These are phyloP conservation scores for Penaeus chinensis DNA, from an alignment of 1,140 invertebrate species.

Conservation along the genomic window DNA sequence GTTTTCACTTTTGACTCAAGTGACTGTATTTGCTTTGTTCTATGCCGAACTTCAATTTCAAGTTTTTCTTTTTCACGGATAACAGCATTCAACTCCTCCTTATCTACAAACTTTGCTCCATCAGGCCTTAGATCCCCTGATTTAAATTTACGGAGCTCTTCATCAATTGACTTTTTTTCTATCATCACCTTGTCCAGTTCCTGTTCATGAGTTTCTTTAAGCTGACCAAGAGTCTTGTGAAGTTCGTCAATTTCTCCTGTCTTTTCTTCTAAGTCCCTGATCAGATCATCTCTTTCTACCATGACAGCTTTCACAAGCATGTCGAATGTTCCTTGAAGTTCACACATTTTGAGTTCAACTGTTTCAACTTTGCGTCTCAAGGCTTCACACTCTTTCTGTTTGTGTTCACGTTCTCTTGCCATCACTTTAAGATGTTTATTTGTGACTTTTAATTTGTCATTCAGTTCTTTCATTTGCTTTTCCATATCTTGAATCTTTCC, in stretches of 20 bases:
- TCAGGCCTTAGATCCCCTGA: constrained; percentile 40
- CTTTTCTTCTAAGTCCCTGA: constrained; percentile 63
- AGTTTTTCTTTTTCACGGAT: constrained; percentile 29
- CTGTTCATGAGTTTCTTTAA: constrained; percentile 56
- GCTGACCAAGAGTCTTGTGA: constrained; percentile 40
- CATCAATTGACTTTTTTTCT: constrained; percentile 35
- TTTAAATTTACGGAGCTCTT: constrained; percentile 38
- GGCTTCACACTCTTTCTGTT: constrained; percentile 71
- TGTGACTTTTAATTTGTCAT: constrained; percentile 65
- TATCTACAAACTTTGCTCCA: background rate
- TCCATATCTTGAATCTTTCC: constrained; percentile 70
- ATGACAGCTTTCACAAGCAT: constrained; percentile 66
- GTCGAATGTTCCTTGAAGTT: constrained; percentile 65
- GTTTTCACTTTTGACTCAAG: constrained; percentile 49
- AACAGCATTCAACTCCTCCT: constrained; percentile 18
- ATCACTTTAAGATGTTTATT: constrained; percentile 63
- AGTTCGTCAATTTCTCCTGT: constrained; percentile 50
- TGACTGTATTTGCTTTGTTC: constrained; percentile 57
- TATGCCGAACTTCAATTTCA: constrained; percentile 63
- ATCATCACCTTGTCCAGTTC: constrained; percentile 46
- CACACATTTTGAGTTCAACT: constrained; percentile 68
- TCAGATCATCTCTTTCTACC: constrained; percentile 65
- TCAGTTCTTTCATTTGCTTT: constrained; percentile 65
- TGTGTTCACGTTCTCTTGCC: constrained; percentile 69
- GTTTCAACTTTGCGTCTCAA: constrained; percentile 69